phyloP scores from a whole-genome alignment of 2,113 vertebrate genomes.

The Ictalurus furcatus region DNA sequence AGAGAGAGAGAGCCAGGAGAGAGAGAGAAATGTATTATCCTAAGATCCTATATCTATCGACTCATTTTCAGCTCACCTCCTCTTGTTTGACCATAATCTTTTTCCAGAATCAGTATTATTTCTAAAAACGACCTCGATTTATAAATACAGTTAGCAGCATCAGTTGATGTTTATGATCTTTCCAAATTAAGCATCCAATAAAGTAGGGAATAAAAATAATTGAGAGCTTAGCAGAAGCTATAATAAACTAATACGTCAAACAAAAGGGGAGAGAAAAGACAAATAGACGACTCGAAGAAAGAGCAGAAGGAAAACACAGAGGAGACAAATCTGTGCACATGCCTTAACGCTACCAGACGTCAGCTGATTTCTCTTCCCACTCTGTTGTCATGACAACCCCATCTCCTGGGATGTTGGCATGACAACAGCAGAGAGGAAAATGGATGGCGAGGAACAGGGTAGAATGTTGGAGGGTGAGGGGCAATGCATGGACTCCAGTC shows the following conservation, averaged over 20 bases:
- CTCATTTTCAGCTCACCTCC: neutral
- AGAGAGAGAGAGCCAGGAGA: neutral
- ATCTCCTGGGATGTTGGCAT: constrained; percentile 80
- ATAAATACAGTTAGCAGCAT: neutral
- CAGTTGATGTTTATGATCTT: neutral
- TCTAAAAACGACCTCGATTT: neutral
- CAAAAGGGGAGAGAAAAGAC: neutral
- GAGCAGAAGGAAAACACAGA: constrained; percentile 50
- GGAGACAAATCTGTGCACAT: constrained; percentile 64
- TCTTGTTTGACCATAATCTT: neutral
- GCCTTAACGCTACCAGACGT: constrained; percentile 74
- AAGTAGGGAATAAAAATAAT: neutral
- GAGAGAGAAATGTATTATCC: no score
- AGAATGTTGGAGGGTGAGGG: constrained; percentile 34
- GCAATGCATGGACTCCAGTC: constrained; percentile 29
- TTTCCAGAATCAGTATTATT: neutral
- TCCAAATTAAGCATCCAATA: neutral
- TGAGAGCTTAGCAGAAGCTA: neutral
- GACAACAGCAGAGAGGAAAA: constrained; percentile 66
- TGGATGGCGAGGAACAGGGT: constrained; percentile 45
- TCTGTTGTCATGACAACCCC: constrained; percentile 87
- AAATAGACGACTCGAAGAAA: constrained; percentile 22
- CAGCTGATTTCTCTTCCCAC: constrained; percentile 83
- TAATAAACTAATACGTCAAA: neutral
- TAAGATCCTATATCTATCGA: neutral